Percentiles rank a stretch among this genome's conserved stretches.
These are phyloP conservation scores for Teleogryllus oceanicus DNA, from an alignment of 2,888 invertebrate species.

Conservation along the genomic window DNA sequence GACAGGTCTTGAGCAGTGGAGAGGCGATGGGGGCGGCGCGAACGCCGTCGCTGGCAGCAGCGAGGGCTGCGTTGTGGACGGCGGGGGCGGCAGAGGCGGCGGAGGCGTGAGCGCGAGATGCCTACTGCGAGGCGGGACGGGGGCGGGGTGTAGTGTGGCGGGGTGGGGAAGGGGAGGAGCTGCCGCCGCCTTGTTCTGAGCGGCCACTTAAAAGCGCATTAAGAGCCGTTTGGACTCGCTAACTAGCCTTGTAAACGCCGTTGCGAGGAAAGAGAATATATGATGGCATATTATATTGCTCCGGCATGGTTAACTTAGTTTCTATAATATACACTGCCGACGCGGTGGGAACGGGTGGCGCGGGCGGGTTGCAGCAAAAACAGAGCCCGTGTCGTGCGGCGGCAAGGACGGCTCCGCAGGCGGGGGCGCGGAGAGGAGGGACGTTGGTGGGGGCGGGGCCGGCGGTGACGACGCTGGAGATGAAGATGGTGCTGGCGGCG, in stretches of 20 bases:
- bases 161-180: not conserved
- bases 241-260: conserved; percentile 18
- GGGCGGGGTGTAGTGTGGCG: not conserved
- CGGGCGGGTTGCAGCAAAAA: not conserved
- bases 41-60: not conserved
- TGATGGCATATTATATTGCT: conserved; percentile 18
- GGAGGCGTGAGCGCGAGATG: not conserved
- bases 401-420: too few species aligned
- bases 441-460: too few species aligned
- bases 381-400: not conserved
- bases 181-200: not conserved
- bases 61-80: not conserved
- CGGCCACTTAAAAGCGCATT: conserved; percentile 5
- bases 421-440: too few species aligned
- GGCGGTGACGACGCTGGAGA: too few species aligned
- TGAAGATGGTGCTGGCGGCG: too few species aligned
- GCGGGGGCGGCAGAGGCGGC: not conserved
- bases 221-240: conserved; percentile 7
- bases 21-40: too few species aligned
- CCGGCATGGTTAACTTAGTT: conserved; percentile 18
- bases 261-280: conserved; percentile 18
- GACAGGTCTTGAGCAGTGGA: too few species aligned
- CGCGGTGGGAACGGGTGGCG: not conserved
- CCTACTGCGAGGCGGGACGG: not conserved
- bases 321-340: not conserved